Conservation (phyloP, 2,888 invertebrate species). For the Hydraecia micacea region DNA sequence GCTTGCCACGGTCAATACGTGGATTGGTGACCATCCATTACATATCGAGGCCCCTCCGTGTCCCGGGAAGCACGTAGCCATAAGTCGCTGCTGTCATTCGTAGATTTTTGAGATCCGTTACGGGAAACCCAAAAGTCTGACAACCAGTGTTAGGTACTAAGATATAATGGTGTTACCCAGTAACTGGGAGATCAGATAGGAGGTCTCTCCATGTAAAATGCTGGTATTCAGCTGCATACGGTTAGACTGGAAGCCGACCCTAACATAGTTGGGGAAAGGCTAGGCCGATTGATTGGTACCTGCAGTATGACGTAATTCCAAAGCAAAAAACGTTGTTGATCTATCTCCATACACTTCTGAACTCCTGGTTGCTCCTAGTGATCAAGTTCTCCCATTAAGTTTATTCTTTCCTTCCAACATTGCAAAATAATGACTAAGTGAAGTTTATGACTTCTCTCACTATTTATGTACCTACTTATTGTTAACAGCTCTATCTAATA, state of each 20-base stretch:
- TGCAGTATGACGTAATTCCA: background rate
- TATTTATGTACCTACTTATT: background rate
- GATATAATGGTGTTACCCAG: too few relatives aligned
- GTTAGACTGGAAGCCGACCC: too few relatives aligned
- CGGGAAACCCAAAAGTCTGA: too few relatives aligned
- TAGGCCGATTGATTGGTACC: too few relatives aligned
- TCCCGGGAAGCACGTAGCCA: too few relatives aligned
- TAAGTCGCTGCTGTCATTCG: too few relatives aligned
- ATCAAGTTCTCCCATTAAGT: background rate
- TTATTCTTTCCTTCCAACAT: background rate
- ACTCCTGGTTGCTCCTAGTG: background rate
- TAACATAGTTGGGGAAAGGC: too few relatives aligned
- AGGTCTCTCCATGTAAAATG: background rate
- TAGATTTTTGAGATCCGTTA: too few relatives aligned
- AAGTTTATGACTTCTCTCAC: slow-evolving; percentile 16
- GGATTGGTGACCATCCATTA: background rate
- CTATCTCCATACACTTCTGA: background rate
- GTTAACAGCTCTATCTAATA: background rate
- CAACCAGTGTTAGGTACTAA: too few relatives aligned
- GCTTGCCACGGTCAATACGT: background rate
- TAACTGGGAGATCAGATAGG: background rate
- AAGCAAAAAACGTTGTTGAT: background rate
- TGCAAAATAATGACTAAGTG: slow-evolving; percentile 13
- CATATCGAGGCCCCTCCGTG: too few relatives aligned
- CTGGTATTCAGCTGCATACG: background rate